A percentile compares a stretch with the other conserved stretches of the same genome.
phyloP scores from a whole-genome alignment of 1,140 invertebrate species.

The Coenobita brevimanus region DNA sequence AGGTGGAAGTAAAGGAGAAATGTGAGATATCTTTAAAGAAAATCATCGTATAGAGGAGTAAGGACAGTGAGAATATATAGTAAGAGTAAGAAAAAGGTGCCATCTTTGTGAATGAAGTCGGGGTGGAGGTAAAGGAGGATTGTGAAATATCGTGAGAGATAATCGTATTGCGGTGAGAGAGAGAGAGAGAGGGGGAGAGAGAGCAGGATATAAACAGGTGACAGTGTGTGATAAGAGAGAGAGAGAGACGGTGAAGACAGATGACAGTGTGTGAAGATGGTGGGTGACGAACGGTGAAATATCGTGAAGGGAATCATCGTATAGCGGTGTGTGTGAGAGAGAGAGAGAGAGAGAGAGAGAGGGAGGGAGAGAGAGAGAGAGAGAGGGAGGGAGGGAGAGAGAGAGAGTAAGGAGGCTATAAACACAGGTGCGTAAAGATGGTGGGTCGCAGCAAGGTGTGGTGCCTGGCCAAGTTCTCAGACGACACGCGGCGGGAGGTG shows the following conservation, averaged over 20 bases:
- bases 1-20: too few species aligned
- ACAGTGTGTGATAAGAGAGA: not conserved
- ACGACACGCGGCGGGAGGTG: slow-evolving; percentile 56
- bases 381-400: not conserved
- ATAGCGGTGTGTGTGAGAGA: too few species aligned
- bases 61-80: too few species aligned
- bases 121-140: not conserved
- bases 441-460: slow-evolving; percentile 67
- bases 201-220: not conserved
- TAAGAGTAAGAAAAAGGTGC: too few species aligned
- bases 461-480: slow-evolving; percentile 65
- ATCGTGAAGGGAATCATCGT: not conserved
- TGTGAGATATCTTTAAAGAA: too few species aligned
- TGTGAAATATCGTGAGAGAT: not conserved
- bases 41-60: too few species aligned
- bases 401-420: not conserved
- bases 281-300: not conserved
- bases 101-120: not conserved
- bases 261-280: not conserved
- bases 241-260: not conserved
- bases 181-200: not conserved
- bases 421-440: slow-evolving; percentile 18
- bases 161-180: not conserved
- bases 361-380: not conserved
- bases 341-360: not conserved